phyloP scores from a whole-genome alignment of 2,113 vertebrate genomes.

The Pituophis catenifer region DNA sequence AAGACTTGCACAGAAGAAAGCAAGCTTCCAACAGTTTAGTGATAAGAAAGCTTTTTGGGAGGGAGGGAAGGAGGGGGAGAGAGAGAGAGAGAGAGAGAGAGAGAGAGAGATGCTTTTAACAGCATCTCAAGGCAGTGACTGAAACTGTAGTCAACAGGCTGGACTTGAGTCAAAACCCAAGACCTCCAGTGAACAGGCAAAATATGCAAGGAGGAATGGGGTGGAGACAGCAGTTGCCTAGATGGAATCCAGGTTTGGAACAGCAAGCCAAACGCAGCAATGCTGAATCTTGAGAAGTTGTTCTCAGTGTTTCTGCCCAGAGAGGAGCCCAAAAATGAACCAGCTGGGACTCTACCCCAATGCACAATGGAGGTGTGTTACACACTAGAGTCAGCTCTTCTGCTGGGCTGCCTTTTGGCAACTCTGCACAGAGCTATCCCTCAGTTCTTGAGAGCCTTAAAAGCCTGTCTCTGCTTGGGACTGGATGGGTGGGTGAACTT shows the following conservation, averaged over 20 bases:
- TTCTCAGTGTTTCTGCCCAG: neutral
- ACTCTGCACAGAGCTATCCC: neutral
- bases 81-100: too few relatives aligned
- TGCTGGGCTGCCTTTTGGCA: neutral
- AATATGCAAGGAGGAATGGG: neutral
- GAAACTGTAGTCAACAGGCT: neutral
- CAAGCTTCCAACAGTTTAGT: too few relatives aligned
- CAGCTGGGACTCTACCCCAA: neutral
- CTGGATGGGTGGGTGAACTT: too few relatives aligned
- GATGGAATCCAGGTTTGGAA: neutral
- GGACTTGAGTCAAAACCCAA: neutral
- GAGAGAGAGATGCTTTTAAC: neutral
- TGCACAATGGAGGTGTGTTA: neutral
- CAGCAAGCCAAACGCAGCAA: neutral
- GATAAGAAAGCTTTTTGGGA: too few relatives aligned
- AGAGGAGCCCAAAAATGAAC: neutral
- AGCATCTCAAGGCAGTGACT: neutral
- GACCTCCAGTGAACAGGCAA: neutral
- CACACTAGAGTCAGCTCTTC: neutral
- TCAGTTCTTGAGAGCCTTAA: too few relatives aligned
- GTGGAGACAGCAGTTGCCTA: neutral
- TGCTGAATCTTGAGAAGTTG: neutral
- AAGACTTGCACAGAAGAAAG: too few relatives aligned
- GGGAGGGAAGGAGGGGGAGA: too few relatives aligned
- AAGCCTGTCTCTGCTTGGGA: too few relatives aligned